Percentiles rank a stretch among this genome's conserved stretches.
phyloP scores from a whole-genome alignment of 2,797 vertebrate species.

The Typhlichthys subterraneus region DNA sequence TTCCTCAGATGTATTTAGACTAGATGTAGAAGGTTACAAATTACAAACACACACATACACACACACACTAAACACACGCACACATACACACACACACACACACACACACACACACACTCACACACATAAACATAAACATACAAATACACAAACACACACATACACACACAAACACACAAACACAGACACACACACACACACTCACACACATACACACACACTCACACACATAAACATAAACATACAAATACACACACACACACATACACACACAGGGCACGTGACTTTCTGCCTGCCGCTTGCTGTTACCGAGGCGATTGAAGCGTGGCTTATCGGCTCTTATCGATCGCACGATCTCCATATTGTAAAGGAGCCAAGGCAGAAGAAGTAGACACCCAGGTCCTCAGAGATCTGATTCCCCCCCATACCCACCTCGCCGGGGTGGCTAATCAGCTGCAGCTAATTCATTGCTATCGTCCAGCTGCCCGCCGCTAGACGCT shows the following conservation, averaged over 20 bases:
- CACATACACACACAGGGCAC: constrained; percentile 38
- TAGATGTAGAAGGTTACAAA: no score
- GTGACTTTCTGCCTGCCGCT: constrained; percentile 36
- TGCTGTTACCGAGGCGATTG: constrained; percentile 61
- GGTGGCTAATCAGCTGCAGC: constrained; percentile 60
- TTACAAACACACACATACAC: constrained; percentile 6
- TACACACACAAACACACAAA: no score
- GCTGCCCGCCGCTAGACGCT: constrained; percentile 45
- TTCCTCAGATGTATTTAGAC: no score
- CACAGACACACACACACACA: no score
- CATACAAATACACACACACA: constrained; percentile 22
- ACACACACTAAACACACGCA: constrained; percentile 36
- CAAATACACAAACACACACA: no score
- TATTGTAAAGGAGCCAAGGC: constrained; percentile 65
- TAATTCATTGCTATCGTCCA: constrained; percentile 53
- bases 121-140: no score
- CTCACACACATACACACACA: no score
- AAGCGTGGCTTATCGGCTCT: constrained; percentile 62
- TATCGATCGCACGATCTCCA: constrained; percentile 70
- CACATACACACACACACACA: constrained; percentile 9
- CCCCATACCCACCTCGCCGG: no score
- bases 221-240: no score
- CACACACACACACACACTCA: no score
- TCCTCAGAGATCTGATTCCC: constrained; percentile 64
- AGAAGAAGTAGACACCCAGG: constrained; percentile 29